Evolutionary conservation across 2,113 vertebrate species (phyloP), one percentile per base, ranked within the genome.

Genomic region (Xenopus laevis): DNA sequence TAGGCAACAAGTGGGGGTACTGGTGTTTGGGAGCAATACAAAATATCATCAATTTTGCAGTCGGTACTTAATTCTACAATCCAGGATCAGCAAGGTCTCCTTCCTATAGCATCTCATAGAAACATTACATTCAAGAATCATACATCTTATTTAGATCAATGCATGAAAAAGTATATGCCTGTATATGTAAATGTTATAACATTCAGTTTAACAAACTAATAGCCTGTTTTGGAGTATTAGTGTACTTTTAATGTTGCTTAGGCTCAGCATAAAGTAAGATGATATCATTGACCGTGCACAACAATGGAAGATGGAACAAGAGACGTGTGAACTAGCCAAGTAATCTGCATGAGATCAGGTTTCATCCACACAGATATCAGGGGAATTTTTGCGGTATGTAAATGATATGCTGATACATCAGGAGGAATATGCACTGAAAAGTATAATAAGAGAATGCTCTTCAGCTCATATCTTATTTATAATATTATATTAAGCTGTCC

Each of bases 321-420:
- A 16, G 15, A 55, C 4, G 53, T 55, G 53, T 55, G 17, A 55
- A n/a, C 4, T 55, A n/a, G 7, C 8, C 13, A 55, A 9, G 53
- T 16, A n/a, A 16, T 55, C 53, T 55, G 53, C 53, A 55, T 55
- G 17, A 55, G 53, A 55, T 55, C 53, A 55, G 53, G 8, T 55
- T n/a, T 55, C 17, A n/a, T 55, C 53, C 53, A 55, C 15, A 55
- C 53, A 40, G 33, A 55, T 55, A 55, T 55, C 53, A 55, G 7
- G 53, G 47, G 53, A 55, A 55, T 55, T 16, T 55, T 55, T 55
- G 53, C 16, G 53, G 53, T 55, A 55, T 55, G 53, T 55, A n/a
- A 55, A 55, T 55, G 53, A 55, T 50, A 50, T 55, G 15, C 53
- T n/a, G 17, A n/a, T 16, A 55, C 2, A n/a, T 50, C 47, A 16